Conservation (phyloP, 2,888 invertebrate genomes). For the Xylota sylvarum region DNA sequence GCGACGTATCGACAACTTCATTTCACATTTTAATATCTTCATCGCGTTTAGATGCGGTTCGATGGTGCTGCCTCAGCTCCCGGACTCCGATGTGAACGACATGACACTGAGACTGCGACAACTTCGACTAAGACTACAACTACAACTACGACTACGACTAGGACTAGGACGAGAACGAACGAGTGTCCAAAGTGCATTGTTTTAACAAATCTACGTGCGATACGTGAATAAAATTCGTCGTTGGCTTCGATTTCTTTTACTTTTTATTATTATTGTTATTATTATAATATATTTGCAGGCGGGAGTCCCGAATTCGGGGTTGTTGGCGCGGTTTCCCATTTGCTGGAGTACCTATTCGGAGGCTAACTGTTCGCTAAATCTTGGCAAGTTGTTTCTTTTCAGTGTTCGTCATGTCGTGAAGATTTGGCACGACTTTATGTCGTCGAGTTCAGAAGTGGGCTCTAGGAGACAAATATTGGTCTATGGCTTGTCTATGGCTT, state of each 20-base stretch:
- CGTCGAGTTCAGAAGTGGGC: constrained; percentile 52
- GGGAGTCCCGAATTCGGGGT: constrained; percentile 35
- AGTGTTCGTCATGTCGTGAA: constrained; percentile 77
- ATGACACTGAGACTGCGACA: constrained; percentile 26
- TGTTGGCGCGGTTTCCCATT: constrained; percentile 27
- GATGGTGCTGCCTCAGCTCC: constrained; percentile 50
- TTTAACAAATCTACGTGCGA: constrained; percentile 74
- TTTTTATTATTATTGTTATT: constrained; percentile 58
- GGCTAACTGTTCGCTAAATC: constrained; percentile 68
- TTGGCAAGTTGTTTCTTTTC: constrained; percentile 55
- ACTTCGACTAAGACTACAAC: background rate
- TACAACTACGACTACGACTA: constrained; percentile 14
- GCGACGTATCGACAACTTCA: constrained; percentile 77
- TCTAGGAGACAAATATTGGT: constrained; percentile 52
- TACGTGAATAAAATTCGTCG: constrained; percentile 55
- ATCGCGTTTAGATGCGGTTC: constrained; percentile 58
- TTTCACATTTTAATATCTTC: constrained; percentile 77
- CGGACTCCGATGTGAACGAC: constrained; percentile 49
- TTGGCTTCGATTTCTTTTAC: constrained; percentile 19
- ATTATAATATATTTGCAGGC: constrained; percentile 62
- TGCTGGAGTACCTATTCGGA: constrained; percentile 42
- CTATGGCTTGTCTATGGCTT: constrained; percentile 9
- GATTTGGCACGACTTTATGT: constrained; percentile 77
- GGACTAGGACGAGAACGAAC: constrained; percentile 45
- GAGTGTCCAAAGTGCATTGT: constrained; percentile 77